Evolutionary conservation across 2,113 vertebrate species (phyloP), one percentile per base, ranked within the genome.

Genomic region (Aythya baeri): DNA sequence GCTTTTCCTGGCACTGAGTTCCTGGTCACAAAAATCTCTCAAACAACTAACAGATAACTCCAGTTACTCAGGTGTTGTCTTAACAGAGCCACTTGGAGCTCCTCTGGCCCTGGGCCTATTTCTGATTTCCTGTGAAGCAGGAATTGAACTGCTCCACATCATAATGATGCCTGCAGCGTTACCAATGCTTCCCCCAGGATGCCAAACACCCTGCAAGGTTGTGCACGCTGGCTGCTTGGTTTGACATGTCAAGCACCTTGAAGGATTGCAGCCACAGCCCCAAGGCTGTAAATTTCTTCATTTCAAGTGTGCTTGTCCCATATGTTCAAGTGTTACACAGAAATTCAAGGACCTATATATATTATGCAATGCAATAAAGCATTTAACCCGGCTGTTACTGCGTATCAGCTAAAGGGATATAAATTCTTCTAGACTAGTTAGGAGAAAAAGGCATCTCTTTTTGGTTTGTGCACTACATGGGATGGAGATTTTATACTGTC

Each of bases 151-250:
- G 16, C 43, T 75, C 49, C 34, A 17, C 34, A 15, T 7, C 1
- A 6, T 29, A 44, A 7, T 2, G 27, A n/a, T 26, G 22, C 41
- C 4, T 4, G 23, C 20, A 32, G 25, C 6, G 12, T 36, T 49
- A 49, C 79, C 38, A 32, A n/a, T 29, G 43, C 65, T 65, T 58
- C 26, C 65, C 72, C 54, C 38, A 50, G 67, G 44, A 41, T 17
- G 9, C 14, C 38, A 59, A 31, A 38, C 17, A 29, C 11, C 38
- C 61, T 23, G 20, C 2, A 1, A 66, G 27, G 72, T 22, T 66
- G n/a, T 41, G 44, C 36, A 26, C 1, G 0, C 25, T 46, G 8
- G 62, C 80, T 38, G 4, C 34, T 49, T 1, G 2, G 38, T 38
- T 77, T 41, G 54, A 13, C 25, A 13, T 4, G 3, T 46, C 32